Evolutionary conservation across 2,888 invertebrate species (phyloP), one percentile per base, ranked within the genome.

Genomic region (Cryptus armator): DNA sequence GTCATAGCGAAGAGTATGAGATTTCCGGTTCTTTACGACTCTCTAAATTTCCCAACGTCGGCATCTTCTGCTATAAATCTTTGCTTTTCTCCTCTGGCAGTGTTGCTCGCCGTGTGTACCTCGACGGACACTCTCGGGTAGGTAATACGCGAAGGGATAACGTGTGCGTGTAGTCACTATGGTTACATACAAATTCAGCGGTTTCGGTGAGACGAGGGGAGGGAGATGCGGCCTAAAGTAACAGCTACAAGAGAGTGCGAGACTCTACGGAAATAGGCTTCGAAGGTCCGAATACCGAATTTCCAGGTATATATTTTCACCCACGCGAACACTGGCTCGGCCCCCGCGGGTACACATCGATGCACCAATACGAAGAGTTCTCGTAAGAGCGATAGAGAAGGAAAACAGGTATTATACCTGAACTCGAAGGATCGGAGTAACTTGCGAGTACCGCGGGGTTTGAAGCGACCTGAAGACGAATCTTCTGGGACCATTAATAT

Each of bases 401-500:
- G 62, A n/a, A 53, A 70, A 71, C 64, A 53, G 71, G 53, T 79
- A 82, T 77, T 78, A 67, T 78, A 82, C 82, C 80, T 83, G 79
- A 14, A 56, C 37, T 80, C 56, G 43, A 80, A 62, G 67, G 56
- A 56, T 56, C 48, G 53, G 19, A 43, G 62, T 78, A 80, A 86
- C 80, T 83, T 66, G 77, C 62, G 64, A 59, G 48, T 59, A 56
- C 37, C 37, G 37, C 37, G 37, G 9, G 37, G 7, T 37, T 37
- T 7, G 78, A 71, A 84, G 83, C 82, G 84, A 68, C 83, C 77
- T 81, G 87, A 88, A 87, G 87, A 89, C 88, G 89, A 91, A 90
- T 92, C 89, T 91, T 89, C 62, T 24, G 66, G 68, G 87, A 89
- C 91, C 91, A 92, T 92, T 92, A 91, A 86, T 86, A 85, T 91